These are phyloP conservation scores for Eudasyphora cyanicolor DNA, from an alignment of 2,888 invertebrate species.

Conservation along the genomic window DNA sequence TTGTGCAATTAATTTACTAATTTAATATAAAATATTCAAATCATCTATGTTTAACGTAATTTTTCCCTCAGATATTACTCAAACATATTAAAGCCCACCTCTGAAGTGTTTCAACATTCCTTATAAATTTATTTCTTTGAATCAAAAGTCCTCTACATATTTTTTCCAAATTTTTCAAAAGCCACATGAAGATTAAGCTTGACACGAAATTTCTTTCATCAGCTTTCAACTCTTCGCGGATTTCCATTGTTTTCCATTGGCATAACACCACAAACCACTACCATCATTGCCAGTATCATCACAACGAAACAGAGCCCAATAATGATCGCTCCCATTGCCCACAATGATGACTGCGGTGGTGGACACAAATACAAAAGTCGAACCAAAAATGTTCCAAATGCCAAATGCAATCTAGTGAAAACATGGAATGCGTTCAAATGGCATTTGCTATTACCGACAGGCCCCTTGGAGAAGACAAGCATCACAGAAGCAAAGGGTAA, in stretches of 20 bases:
- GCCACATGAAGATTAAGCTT: conserved; percentile 32
- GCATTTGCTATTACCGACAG: conserved; percentile 7
- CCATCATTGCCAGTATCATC: not conserved
- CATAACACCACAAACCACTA: conserved; percentile 16
- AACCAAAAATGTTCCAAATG: conserved; percentile 37
- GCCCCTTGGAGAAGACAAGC: not conserved
- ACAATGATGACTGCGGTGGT: too few species aligned
- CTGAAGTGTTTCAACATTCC: too few species aligned
- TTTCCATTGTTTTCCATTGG: conserved; percentile 42
- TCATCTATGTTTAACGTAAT: too few species aligned
- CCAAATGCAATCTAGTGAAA: conserved; percentile 59
- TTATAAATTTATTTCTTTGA: too few species aligned
- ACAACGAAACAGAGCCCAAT: conserved; percentile 6
- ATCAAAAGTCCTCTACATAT: too few species aligned
- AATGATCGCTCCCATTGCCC: not conserved
- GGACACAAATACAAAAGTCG: conserved; percentile 9
- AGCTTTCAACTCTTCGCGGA: conserved; percentile 25
- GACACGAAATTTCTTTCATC: conserved; percentile 34
- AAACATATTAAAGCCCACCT: too few species aligned
- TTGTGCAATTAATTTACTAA: too few species aligned
- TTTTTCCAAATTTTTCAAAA: conserved; percentile 6
- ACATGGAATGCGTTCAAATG: conserved; percentile 54
- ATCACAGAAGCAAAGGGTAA: not conserved
- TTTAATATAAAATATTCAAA: too few species aligned
- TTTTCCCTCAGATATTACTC: too few species aligned